These are phyloP conservation scores for Altica lythri DNA, from an alignment of 2,888 invertebrate species.

Conservation along the genomic window DNA sequence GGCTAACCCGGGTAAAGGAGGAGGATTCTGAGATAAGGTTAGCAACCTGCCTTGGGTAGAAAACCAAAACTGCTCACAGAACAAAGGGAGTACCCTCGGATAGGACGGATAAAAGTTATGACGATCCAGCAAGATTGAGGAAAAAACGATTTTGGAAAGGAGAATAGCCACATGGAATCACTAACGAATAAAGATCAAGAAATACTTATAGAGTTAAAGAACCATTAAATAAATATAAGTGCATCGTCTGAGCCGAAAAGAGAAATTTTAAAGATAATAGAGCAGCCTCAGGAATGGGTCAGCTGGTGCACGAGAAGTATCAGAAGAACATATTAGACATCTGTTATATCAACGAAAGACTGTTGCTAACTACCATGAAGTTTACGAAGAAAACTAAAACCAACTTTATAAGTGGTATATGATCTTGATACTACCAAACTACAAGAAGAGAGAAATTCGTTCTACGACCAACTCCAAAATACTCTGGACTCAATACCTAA, in stretches of 20 bases:
- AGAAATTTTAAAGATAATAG: background rate
- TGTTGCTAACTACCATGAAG: background rate
- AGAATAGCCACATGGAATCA: background rate
- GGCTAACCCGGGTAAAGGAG: conserved; percentile 6
- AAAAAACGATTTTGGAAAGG: background rate
- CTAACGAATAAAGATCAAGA: background rate
- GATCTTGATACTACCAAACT: background rate
- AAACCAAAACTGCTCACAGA: background rate
- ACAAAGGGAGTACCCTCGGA: no score
- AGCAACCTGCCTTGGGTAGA: conserved; percentile 7
- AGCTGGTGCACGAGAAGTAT: background rate
- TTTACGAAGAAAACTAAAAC: background rate
- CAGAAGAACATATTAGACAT: background rate
- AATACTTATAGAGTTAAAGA: background rate
- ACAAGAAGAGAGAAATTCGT: background rate
- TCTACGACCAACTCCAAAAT: background rate
- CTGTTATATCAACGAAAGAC: background rate
- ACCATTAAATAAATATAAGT: background rate
- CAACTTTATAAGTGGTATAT: background rate
- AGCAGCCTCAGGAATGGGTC: background rate
- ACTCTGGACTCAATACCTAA: background rate
- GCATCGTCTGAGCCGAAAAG: background rate
- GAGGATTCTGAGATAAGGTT: no score
- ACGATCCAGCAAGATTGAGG: conserved; percentile 2
- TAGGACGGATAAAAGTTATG: no score